These are phyloP conservation scores for Zosterops lateralis DNA, from an alignment of 2,113 vertebrate species.

Conservation along the genomic window DNA sequence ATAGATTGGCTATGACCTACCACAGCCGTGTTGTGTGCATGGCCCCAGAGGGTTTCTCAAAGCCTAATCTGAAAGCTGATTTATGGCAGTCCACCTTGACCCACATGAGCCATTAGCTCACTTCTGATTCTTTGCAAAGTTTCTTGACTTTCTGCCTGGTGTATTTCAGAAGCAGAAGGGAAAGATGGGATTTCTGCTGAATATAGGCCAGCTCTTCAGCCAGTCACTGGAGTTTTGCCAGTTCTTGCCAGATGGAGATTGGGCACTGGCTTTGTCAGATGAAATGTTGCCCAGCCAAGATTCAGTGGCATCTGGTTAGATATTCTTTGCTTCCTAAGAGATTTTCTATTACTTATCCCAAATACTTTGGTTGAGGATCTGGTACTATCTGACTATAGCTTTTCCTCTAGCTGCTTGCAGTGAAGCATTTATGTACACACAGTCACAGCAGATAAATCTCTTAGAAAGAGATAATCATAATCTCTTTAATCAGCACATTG, in stretches of 20 bases:
- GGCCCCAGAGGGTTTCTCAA: neutral
- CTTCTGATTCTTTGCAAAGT: neutral
- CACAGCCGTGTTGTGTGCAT: accelerated
- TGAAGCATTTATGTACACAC: neutral
- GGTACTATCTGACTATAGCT: neutral
- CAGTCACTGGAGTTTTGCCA: neutral
- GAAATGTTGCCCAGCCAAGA: neutral
- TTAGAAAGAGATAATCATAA: constrained; percentile 41
- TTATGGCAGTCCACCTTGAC: neutral
- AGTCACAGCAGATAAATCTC: constrained; percentile 24
- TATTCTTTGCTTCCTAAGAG: neutral
- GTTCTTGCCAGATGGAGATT: neutral
- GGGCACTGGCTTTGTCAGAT: neutral
- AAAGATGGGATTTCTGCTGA: neutral
- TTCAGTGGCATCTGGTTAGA: constrained; percentile 7
- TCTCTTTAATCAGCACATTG: constrained; percentile 29
- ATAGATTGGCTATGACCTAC: neutral
- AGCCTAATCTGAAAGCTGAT: neutral
- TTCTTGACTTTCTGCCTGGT: neutral
- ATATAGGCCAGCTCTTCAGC: neutral
- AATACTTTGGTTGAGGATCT: neutral
- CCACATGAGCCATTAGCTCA: neutral
- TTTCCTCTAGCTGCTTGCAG: constrained; percentile 26
- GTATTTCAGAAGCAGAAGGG: neutral
- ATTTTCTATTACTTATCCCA: constrained; percentile 21